Percentiles rank a stretch among this genome's conserved stretches.
phyloP scores from a whole-genome alignment of 1,140 invertebrate species.

The Trialeurodes vaporariorum region DNA sequence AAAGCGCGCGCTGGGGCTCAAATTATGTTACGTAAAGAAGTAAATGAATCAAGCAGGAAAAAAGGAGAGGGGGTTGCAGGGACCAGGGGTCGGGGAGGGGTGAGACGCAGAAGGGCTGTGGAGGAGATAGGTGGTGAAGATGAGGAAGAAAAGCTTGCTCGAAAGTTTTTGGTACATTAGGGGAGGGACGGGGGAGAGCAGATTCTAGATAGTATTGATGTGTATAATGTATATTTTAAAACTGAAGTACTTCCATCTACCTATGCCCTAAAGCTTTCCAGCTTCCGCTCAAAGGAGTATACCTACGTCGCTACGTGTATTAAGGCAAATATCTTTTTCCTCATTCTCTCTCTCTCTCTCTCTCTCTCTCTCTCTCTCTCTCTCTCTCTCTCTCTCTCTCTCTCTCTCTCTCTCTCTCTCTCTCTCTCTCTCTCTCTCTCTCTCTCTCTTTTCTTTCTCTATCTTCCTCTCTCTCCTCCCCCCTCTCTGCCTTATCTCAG shows the following conservation, averaged over 20 bases:
- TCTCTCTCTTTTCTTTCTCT: not conserved
- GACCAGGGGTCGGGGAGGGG: not conserved
- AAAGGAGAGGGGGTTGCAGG: not conserved
- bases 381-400: not conserved
- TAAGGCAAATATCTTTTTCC: not conserved
- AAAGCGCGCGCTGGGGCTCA: not conserved
- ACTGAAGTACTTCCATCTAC: not conserved
- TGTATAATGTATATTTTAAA: constrained; percentile 1
- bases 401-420: not conserved
- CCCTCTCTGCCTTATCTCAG: not conserved
- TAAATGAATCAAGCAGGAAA: not conserved
- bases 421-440: too few relatives aligned
- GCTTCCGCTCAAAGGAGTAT: not conserved
- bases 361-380: not conserved
- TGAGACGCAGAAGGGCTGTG: not conserved
- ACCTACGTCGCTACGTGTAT: too few relatives aligned
- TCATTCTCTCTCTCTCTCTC: not conserved
- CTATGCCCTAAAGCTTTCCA: too few relatives aligned
- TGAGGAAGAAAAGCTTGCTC: too few relatives aligned
- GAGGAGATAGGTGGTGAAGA: too few relatives aligned
- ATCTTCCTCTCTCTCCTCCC: not conserved
- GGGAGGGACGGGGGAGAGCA: not conserved
- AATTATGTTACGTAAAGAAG: not conserved
- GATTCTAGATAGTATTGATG: not conserved
- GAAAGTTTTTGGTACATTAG: not conserved